These are phyloP conservation scores for Cyphomyrmex costatus DNA, from an alignment of 1,140 invertebrate species.

Conservation along the genomic window DNA sequence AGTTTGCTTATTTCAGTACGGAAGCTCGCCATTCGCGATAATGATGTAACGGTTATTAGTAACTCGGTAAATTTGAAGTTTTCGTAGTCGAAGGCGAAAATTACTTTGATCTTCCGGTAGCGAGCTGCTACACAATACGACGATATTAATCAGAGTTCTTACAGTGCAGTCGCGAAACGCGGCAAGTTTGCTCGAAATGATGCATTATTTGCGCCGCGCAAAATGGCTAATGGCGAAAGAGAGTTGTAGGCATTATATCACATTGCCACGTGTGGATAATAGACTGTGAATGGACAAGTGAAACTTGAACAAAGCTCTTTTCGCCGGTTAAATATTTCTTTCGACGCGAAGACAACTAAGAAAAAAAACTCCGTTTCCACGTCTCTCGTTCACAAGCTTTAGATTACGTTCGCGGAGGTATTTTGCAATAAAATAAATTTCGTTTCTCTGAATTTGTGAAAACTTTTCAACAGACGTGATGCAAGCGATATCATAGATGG, in stretches of 20 bases:
- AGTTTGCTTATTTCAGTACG: background rate
- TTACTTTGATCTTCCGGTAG: background rate
- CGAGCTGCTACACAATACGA: slow-evolving; percentile 13
- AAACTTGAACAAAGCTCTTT: slow-evolving; percentile 14
- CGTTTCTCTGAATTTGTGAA: slow-evolving; percentile 10
- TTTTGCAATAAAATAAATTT: slow-evolving; percentile 15
- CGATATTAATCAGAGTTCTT: slow-evolving; percentile 49
- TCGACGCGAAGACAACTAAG: background rate
- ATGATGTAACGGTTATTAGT: slow-evolving; percentile 6
- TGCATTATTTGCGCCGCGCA: slow-evolving; percentile 47
- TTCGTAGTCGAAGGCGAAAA: slow-evolving; percentile 18
- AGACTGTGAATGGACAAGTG: background rate
- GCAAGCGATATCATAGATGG: background rate
- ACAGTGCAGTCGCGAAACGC: background rate
- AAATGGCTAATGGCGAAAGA: slow-evolving; percentile 25
- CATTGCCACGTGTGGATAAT: slow-evolving; percentile 15
- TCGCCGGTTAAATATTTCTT: slow-evolving; percentile 11
- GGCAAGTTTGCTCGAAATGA: slow-evolving; percentile 47
- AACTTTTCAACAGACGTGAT: slow-evolving; percentile 6
- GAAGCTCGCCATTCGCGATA: background rate
- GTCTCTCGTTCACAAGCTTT: background rate
- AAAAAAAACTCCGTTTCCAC: slow-evolving; percentile 5
- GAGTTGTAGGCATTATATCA: slow-evolving; percentile 20
- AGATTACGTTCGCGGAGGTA: background rate
- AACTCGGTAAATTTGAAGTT: background rate